These are phyloP conservation scores for Pseudonaja textilis DNA, from an alignment of 2,113 vertebrate species.

Conservation along the genomic window DNA sequence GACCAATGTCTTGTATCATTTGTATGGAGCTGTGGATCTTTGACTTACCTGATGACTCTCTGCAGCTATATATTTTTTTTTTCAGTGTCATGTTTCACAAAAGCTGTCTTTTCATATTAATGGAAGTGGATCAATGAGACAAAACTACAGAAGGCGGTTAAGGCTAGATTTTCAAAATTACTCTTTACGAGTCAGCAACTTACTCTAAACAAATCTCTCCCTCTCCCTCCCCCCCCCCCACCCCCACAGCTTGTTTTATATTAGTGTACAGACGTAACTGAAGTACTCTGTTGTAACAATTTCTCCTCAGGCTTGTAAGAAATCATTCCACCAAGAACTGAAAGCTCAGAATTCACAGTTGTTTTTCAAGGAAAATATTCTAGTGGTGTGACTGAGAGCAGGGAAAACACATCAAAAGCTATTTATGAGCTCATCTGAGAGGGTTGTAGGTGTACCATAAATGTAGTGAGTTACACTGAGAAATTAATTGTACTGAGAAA, in stretches of 20 bases:
- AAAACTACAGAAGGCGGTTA: neutral
- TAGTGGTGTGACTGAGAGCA: neutral
- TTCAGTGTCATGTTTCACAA: neutral
- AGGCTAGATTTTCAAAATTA: conserved; percentile 18
- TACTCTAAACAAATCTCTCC: conserved; percentile 9
- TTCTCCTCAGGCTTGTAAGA: neutral
- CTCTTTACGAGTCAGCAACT: conserved; percentile 33
- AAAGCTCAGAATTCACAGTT: neutral
- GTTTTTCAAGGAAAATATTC: neutral
- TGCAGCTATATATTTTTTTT: neutral
- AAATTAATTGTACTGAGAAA: neutral
- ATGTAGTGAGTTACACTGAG: neutral
- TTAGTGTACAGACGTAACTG: neutral
- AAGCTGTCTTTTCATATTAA: conserved; percentile 12
- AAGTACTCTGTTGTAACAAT: neutral
- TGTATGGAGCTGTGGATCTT: neutral
- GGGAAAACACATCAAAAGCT: neutral
- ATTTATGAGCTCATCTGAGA: neutral
- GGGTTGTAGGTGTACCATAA: neutral
- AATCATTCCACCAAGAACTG: neutral
- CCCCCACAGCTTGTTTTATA: neutral
- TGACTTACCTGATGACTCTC: neutral
- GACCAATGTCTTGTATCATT: neutral
- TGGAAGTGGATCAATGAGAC: neutral
- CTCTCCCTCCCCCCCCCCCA: neutral